Evolutionary conservation across 2,888 invertebrate genomes (phyloP), one percentile per base, ranked within the genome.

Genomic region (Dioctria linearis): DNA sequence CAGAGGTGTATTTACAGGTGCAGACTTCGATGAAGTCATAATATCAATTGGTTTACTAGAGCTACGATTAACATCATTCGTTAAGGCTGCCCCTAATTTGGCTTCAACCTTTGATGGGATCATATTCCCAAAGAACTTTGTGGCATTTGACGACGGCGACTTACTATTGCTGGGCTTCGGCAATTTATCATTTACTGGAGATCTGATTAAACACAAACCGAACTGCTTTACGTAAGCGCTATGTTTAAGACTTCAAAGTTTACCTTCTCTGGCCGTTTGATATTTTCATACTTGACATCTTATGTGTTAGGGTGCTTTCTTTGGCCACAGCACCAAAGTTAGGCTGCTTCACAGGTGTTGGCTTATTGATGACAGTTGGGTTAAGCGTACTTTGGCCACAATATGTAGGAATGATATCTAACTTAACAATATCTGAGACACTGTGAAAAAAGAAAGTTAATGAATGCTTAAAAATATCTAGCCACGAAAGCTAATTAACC

Each of bases 401-500:
- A 73, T 91, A 91, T 5, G 91, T 91, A 80, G 94, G 93, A 83
- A 97, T 94, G 84, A 97, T 92, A 87, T 93, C 92, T 84, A 97
- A 90, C 83, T 94, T 93, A 83, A 92, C 90, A 81, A 97, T 96
- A 85, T 95, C 95, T 75, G 91, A 90, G 51, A 93, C 93, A 87
- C 94, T 94, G 87, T 82, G 80, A 73, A 82, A 80, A 39, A 46
- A 61, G 42, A 65, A 57, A 40, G 54, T 46, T 9, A 37, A 25
- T 37, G 8, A 67, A n/a, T 39, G 40, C 13, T 46, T n/a, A 43
- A 25, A 25, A 76, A 65, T 25, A 46, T 49, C 49, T 9, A 25
- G 54, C 78, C 65, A 78, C 78, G 65, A 63, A 25, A 65, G 2
- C 59, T 49, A 66, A 85, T 86, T 88, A 90, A 94, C 93, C 91